These are phyloP conservation scores for Pheosia tremula DNA, from an alignment of 2,888 invertebrate genomes.

Conservation along the genomic window DNA sequence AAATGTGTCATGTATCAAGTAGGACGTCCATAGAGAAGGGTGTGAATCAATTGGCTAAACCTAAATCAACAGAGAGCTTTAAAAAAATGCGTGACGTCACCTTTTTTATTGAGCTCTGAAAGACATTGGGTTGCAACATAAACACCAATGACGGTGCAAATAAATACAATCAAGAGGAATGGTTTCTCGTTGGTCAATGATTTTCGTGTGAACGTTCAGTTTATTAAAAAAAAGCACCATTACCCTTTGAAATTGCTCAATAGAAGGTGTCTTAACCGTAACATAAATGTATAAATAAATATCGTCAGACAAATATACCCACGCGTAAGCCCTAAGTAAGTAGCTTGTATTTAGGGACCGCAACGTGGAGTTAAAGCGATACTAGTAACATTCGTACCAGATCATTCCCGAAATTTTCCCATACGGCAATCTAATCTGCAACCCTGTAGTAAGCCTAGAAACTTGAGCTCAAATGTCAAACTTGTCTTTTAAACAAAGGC, in stretches of 20 bases:
- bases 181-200: too few relatives aligned
- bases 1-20: conserved; percentile 27
- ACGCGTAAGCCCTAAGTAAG: too few relatives aligned
- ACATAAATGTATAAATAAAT: too few relatives aligned
- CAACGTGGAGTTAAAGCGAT: too few relatives aligned
- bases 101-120: background rate
- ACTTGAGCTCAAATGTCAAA: background rate
- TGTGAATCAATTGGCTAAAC: background rate
- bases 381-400: too few relatives aligned
- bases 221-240: too few relatives aligned
- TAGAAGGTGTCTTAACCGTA: too few relatives aligned
- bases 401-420: too few relatives aligned
- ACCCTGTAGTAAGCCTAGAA: background rate
- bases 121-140: background rate
- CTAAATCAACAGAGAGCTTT: background rate
- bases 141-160: background rate
- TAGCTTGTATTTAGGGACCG: too few relatives aligned
- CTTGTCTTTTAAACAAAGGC: background rate
- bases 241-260: too few relatives aligned
- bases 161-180: background rate
- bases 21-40: conserved; percentile 15
- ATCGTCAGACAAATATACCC: too few relatives aligned
- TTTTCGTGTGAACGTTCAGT: too few relatives aligned
- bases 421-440: background rate
- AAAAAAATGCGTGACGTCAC: background rate